These are phyloP conservation scores for Pseudococcus longispinus DNA, from an alignment of 2,888 invertebrate genomes.

Conservation along the genomic window DNA sequence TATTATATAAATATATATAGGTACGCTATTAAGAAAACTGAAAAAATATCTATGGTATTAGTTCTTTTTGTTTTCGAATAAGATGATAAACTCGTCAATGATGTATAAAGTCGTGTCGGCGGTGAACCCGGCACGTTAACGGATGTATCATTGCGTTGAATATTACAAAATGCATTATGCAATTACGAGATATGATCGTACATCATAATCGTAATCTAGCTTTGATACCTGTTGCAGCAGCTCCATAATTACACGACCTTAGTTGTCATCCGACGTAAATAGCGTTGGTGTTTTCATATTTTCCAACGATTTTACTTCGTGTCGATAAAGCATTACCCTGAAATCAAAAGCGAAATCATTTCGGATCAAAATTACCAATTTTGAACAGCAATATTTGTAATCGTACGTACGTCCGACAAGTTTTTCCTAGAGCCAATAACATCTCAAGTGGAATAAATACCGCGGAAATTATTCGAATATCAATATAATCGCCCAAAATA, in stretches of 20 bases:
- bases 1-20: not conserved
- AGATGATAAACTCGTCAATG: not conserved
- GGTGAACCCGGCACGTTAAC: not conserved
- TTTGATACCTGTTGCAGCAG: not conserved
- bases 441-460: too few species aligned
- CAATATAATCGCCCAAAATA: too few species aligned
- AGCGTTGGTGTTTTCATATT: constrained; percentile 52
- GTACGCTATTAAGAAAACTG: not conserved
- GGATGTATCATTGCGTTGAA: not conserved
- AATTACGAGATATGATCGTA: not conserved
- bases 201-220: not conserved
- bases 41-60: not conserved
- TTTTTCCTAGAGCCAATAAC: too few species aligned
- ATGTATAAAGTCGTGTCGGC: not conserved
- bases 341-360: not conserved
- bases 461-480: too few species aligned
- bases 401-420: not conserved
- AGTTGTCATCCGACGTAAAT: constrained; percentile 49
- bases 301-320: constrained; percentile 53
- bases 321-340: constrained; percentile 52
- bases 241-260: not conserved
- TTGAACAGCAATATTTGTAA: too few species aligned
- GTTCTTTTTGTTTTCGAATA: not conserved
- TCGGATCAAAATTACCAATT: not conserved
- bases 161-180: not conserved